Conservation (phyloP, 2,888 invertebrate genomes). For the Ferrisia virgata region DNA sequence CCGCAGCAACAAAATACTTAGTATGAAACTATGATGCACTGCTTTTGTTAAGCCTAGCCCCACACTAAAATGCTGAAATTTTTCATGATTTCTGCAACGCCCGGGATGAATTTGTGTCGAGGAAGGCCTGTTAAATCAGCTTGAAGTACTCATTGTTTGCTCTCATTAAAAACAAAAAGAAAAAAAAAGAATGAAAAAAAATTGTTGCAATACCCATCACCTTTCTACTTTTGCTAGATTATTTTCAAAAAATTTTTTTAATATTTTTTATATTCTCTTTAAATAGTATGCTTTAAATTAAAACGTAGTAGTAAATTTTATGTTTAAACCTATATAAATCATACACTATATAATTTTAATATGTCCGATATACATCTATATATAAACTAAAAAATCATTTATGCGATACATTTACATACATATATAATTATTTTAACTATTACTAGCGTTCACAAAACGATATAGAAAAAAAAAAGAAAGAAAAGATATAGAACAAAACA, state of each 20-base stretch:
- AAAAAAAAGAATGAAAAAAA: background rate
- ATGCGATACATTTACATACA: constrained; percentile 34
- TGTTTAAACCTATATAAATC: constrained; percentile 32
- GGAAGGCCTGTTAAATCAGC: constrained; percentile 33
- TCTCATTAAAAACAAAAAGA: background rate
- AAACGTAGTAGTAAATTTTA: background rate
- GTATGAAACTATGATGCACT: constrained; percentile 13
- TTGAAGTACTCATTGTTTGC: constrained; percentile 11
- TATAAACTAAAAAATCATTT: constrained; percentile 35
- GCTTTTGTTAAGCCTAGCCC: constrained; percentile 43
- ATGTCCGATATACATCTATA: constrained; percentile 41
- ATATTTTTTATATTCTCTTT: constrained; percentile 2
- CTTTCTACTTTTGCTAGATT: constrained; percentile 39
- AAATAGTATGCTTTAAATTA: constrained; percentile 20
- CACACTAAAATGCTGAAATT: constrained; percentile 36
- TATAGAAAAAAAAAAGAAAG: background rate
- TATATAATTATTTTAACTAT: constrained; percentile 28
- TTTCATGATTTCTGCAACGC: constrained; percentile 16
- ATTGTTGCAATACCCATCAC: constrained; percentile 43
- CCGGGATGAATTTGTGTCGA: constrained; percentile 33
- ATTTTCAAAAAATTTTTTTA: constrained; percentile 1
- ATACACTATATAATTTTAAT: constrained; percentile 38
- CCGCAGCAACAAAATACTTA: constrained; percentile 25
- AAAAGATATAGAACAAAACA: background rate
- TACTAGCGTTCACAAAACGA: constrained; percentile 26